These are phyloP conservation scores for Talpa occidentalis DNA, from an alignment of 2,113 vertebrate genomes.

Conservation along the genomic window DNA sequence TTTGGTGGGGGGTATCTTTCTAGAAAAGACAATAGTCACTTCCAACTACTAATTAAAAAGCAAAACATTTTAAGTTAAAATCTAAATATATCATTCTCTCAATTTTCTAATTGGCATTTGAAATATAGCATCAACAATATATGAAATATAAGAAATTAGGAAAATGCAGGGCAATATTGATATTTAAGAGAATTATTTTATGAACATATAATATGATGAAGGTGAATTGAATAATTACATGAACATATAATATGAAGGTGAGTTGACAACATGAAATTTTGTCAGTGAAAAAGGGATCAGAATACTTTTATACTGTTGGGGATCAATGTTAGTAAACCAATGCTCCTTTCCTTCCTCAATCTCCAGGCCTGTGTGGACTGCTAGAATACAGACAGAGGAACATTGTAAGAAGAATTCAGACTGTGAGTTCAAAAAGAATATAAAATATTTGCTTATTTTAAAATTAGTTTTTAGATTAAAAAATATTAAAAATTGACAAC, in stretches of 20 bases:
- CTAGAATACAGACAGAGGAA: not conserved
- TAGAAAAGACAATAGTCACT: not conserved
- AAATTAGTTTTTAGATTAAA: not conserved
- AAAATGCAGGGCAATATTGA: not conserved
- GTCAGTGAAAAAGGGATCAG: not conserved
- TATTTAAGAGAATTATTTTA: not conserved
- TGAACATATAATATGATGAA: not conserved
- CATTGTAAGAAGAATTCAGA: not conserved
- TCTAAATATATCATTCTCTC: not conserved
- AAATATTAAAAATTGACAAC: not conserved
- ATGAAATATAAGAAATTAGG: not conserved
- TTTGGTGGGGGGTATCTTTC: not conserved
- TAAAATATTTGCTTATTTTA: not conserved
- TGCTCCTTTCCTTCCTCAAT: not conserved
- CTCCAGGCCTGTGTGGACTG: not conserved
- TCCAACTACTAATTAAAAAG: not conserved
- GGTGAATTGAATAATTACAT: not conserved
- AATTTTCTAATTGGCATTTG: not conserved
- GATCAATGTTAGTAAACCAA: not conserved
- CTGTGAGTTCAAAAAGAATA: not conserved
- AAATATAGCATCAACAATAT: not conserved
- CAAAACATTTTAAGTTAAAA: slow-evolving; percentile 20
- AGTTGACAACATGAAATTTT: not conserved
- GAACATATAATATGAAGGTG: not conserved
- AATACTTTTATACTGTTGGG: not conserved